Conservation (phyloP, 2,797 vertebrate genomes). For the Sebastes vulpes region DNA sequence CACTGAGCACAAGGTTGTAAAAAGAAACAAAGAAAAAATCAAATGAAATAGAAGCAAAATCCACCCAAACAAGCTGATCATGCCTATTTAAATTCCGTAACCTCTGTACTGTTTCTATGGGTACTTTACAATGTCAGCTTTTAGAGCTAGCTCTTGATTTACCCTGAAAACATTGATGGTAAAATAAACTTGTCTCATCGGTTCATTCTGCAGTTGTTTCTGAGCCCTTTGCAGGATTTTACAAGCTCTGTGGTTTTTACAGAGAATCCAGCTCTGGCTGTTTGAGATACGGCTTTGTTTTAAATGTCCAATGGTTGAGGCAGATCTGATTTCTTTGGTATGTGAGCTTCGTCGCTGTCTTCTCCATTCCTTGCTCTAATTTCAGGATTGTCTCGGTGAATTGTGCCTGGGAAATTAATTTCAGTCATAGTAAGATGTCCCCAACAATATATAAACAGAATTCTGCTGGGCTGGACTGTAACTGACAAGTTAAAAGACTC, state of each 20-base stretch:
- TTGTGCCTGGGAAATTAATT: not conserved
- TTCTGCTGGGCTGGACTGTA: not conserved
- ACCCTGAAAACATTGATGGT: constrained; percentile 5
- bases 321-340: not conserved
- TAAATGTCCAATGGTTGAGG: not conserved
- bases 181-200: constrained; percentile 11
- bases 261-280: not conserved
- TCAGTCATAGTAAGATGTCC: constrained; percentile 4
- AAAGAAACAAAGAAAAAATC: not conserved
- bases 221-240: not conserved
- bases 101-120: not conserved
- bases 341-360: not conserved
- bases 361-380: not conserved
- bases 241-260: not conserved
- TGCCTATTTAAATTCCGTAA: not conserved
- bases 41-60: not conserved
- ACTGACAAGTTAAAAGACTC: not conserved
- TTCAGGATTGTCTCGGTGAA: not conserved
- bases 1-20: not conserved
- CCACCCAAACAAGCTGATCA: not conserved
- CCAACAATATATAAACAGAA: not conserved
- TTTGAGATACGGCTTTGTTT: not conserved
- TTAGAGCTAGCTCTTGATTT: not conserved
- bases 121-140: not conserved
- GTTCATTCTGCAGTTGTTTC: not conserved